Percentiles rank a stretch among this genome's conserved stretches.
Conservation (phyloP, 2,113 vertebrate species). For the Pipra filicauda region DNA sequence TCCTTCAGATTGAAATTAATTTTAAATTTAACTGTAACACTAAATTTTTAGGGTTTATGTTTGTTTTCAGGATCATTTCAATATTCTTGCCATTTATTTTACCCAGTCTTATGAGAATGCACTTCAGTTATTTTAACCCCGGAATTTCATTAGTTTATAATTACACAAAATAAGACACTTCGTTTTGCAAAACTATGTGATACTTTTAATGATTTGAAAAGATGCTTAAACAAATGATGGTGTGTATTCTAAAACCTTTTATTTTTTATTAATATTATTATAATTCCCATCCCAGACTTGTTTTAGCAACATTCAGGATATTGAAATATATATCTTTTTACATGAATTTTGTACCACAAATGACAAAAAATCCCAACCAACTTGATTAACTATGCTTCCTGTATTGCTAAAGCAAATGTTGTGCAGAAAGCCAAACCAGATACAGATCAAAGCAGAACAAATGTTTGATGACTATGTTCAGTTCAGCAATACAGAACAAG, state of each 20-base stretch:
- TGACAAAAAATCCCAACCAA: accelerated
- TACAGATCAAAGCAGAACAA: not conserved
- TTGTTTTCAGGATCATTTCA: not conserved
- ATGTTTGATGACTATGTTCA: not conserved
- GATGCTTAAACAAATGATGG: not conserved
- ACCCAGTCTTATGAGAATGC: not conserved
- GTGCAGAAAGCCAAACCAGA: not conserved
- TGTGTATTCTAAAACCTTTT: not conserved
- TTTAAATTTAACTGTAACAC: not conserved
- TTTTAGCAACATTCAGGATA: not conserved
- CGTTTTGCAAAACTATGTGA: not conserved
- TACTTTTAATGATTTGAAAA: not conserved
- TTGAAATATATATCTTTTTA: not conserved
- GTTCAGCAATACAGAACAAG: not conserved
- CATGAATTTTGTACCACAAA: not conserved
- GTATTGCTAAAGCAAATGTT: not conserved
- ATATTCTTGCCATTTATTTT: not conserved
- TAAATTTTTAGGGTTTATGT: not conserved
- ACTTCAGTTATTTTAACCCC: not conserved
- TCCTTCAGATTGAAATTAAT: not conserved
- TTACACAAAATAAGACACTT: not conserved
- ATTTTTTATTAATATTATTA: not conserved
- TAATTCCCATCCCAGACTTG: not conserved
- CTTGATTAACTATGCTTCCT: not conserved
- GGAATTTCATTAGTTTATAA: not conserved